Evolutionary conservation across 2,888 invertebrate species (phyloP).

Genomic region (Tinea semifulvella): DNA sequence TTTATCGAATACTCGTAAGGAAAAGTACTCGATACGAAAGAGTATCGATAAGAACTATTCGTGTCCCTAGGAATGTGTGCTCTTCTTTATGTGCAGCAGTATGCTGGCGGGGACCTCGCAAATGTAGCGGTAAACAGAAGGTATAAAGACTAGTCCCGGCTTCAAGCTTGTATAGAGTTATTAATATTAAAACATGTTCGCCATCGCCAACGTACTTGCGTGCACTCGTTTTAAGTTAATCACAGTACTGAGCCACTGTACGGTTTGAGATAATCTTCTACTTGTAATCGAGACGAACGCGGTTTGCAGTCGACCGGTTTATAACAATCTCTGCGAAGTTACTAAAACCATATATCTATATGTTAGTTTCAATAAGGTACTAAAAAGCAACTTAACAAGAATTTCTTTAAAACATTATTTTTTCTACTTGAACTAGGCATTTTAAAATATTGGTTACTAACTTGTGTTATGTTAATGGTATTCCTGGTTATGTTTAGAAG

Average conservation of each 20-base stretch:
- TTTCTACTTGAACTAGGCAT: too few relatives aligned
- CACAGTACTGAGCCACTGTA: neutral
- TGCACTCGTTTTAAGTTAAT: slow-evolving; percentile 5
- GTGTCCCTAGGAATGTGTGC: too few relatives aligned
- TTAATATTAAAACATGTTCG: slow-evolving; percentile 48
- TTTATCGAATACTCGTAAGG: too few relatives aligned
- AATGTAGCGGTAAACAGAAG: slow-evolving; percentile 47
- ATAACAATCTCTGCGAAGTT: slow-evolving; percentile 8
- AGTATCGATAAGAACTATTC: too few relatives aligned
- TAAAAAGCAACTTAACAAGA: too few relatives aligned
- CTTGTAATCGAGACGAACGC: slow-evolving; percentile 1
- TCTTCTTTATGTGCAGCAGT: slow-evolving; percentile 5
- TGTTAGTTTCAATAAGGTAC: too few relatives aligned
- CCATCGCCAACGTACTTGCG: slow-evolving; percentile 7
- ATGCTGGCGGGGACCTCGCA: slow-evolving; percentile 5
- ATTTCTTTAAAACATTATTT: too few relatives aligned
- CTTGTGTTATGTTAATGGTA: too few relatives aligned
- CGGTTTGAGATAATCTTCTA: slow-evolving; percentile 1
- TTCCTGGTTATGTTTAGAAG: neutral
- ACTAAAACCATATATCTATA: too few relatives aligned
- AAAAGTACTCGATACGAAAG: too few relatives aligned
- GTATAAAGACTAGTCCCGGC: slow-evolving; percentile 37
- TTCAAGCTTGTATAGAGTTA: slow-evolving; percentile 48
- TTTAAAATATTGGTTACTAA: too few relatives aligned
- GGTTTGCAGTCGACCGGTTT: slow-evolving; percentile 7